phyloP scores from a whole-genome alignment of 2,888 invertebrate genomes.

The Pharmacophagus antenor region DNA sequence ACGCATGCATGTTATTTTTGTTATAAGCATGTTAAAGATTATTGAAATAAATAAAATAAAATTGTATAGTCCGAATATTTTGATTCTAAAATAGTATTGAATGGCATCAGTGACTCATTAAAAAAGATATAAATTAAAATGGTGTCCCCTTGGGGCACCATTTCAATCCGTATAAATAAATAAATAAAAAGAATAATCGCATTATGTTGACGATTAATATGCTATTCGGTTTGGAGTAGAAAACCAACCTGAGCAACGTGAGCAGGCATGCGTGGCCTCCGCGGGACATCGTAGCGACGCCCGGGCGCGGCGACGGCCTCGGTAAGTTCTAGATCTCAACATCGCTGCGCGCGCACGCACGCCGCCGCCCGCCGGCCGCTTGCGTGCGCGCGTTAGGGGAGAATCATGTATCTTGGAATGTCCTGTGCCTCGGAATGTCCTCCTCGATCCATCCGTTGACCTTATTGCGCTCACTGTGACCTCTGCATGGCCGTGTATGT shows the following conservation, averaged over 20 bases:
- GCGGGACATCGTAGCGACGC: slow-evolving; percentile 37
- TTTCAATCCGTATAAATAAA: too few species aligned
- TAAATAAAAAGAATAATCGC: not conserved
- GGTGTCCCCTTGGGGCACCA: too few species aligned
- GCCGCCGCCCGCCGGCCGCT: slow-evolving; percentile 43
- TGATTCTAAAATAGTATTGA: too few species aligned
- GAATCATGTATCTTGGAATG: slow-evolving; percentile 82
- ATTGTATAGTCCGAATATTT: too few species aligned
- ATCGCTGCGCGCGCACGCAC: slow-evolving; percentile 77
- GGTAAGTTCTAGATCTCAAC: slow-evolving; percentile 82
- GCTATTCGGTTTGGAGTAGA: slow-evolving; percentile 54
- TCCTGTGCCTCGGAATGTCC: slow-evolving; percentile 83
- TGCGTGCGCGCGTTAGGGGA: slow-evolving; percentile 77
- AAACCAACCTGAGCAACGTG: slow-evolving; percentile 48
- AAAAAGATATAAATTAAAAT: too few species aligned
- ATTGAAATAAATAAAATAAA: too few species aligned
- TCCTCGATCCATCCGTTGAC: slow-evolving; percentile 75
- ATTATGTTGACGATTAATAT: slow-evolving; percentile 7
- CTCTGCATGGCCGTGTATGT: slow-evolving; percentile 73
- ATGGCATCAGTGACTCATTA: too few species aligned
- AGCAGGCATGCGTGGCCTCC: slow-evolving; percentile 41
- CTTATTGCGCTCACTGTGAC: slow-evolving; percentile 68
- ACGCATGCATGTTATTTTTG: slow-evolving; percentile 8
- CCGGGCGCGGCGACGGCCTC: slow-evolving; percentile 46
- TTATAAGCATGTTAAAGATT: slow-evolving; percentile 6